These are phyloP conservation scores for Corythaeola cristata DNA, from an alignment of 2,113 vertebrate genomes.

Conservation along the genomic window DNA sequence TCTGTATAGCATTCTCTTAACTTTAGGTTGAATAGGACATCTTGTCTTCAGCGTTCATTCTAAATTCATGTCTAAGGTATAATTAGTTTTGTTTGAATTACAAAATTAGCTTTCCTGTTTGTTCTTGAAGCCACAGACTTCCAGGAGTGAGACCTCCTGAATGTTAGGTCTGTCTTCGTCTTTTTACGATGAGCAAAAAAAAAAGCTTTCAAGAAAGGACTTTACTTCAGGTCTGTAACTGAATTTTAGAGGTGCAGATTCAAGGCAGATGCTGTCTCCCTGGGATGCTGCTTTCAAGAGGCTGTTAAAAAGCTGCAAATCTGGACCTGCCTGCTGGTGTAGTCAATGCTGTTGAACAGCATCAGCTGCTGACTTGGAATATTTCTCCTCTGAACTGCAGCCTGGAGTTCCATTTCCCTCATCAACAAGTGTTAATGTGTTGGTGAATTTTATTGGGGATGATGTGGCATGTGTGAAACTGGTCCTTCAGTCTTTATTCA, in stretches of 20 bases:
- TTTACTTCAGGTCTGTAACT: neutral
- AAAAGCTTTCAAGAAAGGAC: neutral
- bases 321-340: neutral
- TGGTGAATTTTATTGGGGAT: neutral
- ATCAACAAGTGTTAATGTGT: neutral
- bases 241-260: neutral
- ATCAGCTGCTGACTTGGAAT: neutral
- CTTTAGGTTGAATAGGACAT: no score
- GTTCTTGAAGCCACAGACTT: neutral
- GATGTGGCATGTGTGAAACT: neutral
- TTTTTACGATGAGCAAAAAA: neutral
- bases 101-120: neutral
- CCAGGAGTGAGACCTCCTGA: neutral
- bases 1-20: neutral
- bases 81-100: neutral
- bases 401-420: neutral
- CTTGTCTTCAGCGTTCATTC: neutral
- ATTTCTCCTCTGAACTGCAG: neutral
- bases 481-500: neutral
- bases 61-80: neutral
- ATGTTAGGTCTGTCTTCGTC: neutral
- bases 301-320: neutral
- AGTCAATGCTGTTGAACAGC: neutral
- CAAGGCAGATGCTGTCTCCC: neutral
- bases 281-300: neutral